Conservation (phyloP, 2,888 invertebrate genomes). For the Eudasyphora cyanicolor region DNA sequence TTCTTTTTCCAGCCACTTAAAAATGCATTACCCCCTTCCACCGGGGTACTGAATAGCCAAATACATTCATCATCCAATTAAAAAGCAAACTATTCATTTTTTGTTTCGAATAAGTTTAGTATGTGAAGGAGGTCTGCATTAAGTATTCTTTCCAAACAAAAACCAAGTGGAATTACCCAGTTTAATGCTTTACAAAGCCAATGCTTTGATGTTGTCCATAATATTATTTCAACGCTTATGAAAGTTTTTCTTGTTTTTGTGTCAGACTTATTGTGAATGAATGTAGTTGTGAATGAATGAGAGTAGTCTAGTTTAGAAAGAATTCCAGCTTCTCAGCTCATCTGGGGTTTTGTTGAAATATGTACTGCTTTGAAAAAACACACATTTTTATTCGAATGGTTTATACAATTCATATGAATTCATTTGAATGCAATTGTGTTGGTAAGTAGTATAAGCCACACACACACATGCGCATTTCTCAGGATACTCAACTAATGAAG, state of each 20-base stretch:
- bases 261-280: no score
- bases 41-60: background rate
- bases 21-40: no score
- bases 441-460: no score
- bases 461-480: no score
- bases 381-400: background rate
- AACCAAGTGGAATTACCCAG: conserved; percentile 14
- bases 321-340: background rate
- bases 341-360: background rate
- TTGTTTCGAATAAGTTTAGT: no score
- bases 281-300: background rate
- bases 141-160: background rate
- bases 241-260: background rate
- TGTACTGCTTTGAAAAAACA: background rate
- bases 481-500: no score
- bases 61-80: background rate
- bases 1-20: no score
- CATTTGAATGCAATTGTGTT: background rate
- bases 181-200: background rate
- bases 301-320: background rate
- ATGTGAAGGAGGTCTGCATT: background rate
- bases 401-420: background rate
- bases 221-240: background rate
- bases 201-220: background rate
- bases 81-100: background rate